Base-by-base conservation (phyloP, 2,113 vertebrate genomes). In the Coryphaenoides rupestris region DNA sequence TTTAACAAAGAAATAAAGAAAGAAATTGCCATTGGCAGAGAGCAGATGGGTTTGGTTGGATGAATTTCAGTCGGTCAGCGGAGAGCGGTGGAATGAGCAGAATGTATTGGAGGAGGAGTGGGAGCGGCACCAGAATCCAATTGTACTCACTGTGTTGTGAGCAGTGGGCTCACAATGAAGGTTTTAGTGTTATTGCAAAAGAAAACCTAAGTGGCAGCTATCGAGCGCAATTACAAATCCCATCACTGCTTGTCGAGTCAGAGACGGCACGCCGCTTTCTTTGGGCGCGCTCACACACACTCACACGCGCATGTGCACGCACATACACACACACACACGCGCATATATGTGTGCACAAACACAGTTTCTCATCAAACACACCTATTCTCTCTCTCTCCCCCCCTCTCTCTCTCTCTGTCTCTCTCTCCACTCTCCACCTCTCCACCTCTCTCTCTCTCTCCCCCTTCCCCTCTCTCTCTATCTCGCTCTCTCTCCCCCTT, bases 121-220 rank as follows among this genome's bases (percentile, higher is more conserved):
- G 9, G 13, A 10, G 33, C 13, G 9, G 13, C 33, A 40, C 33
- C 33, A 10, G 33, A 40, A 40, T 40, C 33, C 33, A 40, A 40
- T 40, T 40, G 33, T 40, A 40, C 10, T 7, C 33, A 40, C 10
- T 7, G 9, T 40, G 33, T 40, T 40, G 65, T 61, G 64, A 70
- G 53, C 45, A 84, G 78, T 80, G 70, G 64, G 21, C 60, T 76
- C 84, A 84, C 81, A 56, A 33, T 60, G 75, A 40, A 40, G 33
- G 33, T 7, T 84, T 75, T 71, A 69, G 77, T 80, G 77, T 83
- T 66, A 85, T 70, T 76, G 70, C 65, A 62, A 65, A 72, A 85
- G 73, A 88, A 82, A 81, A 80, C 80, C 82, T 78, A 85, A 80
- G 72, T 72, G 59, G 82, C 70, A 73, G 55, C 77, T 79, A 75